These are phyloP conservation scores for zebrafish (Danio rerio) DNA, from an alignment of 2,113 vertebrate species.

Conservation along the genomic window DNA sequence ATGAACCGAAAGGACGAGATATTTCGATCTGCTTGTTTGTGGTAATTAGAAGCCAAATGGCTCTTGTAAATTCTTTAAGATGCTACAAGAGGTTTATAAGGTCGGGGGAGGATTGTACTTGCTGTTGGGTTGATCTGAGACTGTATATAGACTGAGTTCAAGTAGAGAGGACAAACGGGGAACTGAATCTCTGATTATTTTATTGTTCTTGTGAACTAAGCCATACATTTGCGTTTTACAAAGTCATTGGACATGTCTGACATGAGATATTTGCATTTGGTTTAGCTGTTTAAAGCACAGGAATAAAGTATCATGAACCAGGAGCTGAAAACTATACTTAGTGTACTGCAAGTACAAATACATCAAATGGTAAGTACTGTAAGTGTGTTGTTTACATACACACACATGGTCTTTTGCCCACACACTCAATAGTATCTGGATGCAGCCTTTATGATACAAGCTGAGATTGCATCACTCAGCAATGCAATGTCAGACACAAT, in stretches of 20 bases:
- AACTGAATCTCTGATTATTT: neutral
- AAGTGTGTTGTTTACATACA: no score
- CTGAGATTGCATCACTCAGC: no score
- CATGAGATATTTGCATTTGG: neutral
- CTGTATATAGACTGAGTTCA: neutral
- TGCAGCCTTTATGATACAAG: no score
- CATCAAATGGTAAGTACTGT: no score
- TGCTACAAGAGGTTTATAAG: slow-evolving; percentile 14
- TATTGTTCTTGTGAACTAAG: neutral
- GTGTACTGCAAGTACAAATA: no score
- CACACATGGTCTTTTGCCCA: no score
- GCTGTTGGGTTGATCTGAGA: neutral
- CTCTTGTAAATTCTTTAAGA: slow-evolving; percentile 34
- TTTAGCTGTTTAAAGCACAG: neutral
- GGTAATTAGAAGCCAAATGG: slow-evolving; percentile 25
- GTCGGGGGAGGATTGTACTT: neutral
- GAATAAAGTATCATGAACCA: neutral
- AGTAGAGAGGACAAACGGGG: neutral
- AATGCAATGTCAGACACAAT: no score
- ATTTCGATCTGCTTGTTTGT: slow-evolving; percentile 21
- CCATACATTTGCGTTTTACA: neutral
- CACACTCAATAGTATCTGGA: no score
- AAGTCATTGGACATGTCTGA: neutral
- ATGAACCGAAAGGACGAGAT: neutral
- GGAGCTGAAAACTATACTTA: no score